These are phyloP conservation scores for Drosophila willistoni DNA, from an alignment of 1,140 invertebrate genomes.

Conservation along the genomic window DNA sequence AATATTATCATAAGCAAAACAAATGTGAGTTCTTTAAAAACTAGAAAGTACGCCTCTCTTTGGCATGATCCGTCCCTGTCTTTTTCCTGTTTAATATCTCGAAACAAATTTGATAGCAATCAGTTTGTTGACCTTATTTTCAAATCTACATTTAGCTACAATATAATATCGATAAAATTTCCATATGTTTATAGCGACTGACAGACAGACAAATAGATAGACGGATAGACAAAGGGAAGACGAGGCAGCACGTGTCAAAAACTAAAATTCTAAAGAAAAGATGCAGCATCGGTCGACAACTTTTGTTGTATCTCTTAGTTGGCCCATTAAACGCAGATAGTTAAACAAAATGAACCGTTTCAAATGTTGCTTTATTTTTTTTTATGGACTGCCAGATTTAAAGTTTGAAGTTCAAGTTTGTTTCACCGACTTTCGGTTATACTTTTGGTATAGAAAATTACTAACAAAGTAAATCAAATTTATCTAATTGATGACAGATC, in stretches of 20 bases:
- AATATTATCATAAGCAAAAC: too few relatives aligned
- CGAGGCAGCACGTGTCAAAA: conserved; percentile 5
- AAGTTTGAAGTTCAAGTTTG: too few relatives aligned
- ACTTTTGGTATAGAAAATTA: too few relatives aligned
- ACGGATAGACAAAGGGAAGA: neutral
- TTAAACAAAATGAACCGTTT: neutral
- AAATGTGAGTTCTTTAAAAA: too few relatives aligned
- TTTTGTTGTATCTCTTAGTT: neutral
- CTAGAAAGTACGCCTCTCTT: too few relatives aligned
- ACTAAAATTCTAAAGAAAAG: neutral
- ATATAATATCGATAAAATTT: conserved; percentile 1
- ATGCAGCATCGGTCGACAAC: neutral
- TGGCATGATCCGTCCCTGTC: neutral
- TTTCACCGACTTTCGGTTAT: too few relatives aligned
- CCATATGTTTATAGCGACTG: neutral
- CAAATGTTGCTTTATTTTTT: too few relatives aligned
- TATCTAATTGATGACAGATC: neutral
- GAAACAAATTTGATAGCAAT: neutral
- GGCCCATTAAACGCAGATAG: neutral
- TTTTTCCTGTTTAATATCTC: neutral
- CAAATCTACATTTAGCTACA: neutral
- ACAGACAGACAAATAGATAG: neutral
- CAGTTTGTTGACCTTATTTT: conserved; percentile 13
- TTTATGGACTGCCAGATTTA: too few relatives aligned
- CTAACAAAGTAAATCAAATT: neutral